phyloP scores from a whole-genome alignment of 2,113 vertebrate genomes.

The Nothocercus julius region DNA sequence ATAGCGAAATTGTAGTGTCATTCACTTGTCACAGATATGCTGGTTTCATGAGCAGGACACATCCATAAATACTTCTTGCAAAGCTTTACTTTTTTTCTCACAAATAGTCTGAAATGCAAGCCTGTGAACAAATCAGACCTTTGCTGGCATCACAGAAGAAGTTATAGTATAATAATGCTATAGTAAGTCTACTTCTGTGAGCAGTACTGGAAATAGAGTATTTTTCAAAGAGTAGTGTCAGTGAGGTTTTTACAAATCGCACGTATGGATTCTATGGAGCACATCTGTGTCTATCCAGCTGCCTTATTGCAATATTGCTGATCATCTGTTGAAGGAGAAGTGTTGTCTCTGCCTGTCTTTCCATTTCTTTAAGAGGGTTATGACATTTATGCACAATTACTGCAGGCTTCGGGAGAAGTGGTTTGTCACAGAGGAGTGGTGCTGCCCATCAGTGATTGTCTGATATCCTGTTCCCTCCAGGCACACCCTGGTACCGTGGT shows the following conservation, averaged over 20 bases:
- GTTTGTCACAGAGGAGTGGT: background rate
- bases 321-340: background rate
- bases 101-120: background rate
- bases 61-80: background rate
- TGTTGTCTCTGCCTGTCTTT: background rate
- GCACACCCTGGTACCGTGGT: fast-evolving
- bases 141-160: background rate
- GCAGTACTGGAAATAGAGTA: background rate
- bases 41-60: background rate
- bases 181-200: background rate
- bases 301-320: background rate
- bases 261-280: fast-evolving
- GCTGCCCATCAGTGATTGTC: background rate
- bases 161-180: background rate
- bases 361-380: background rate
- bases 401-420: no score
- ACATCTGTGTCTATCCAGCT: background rate
- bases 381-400: fast-evolving
- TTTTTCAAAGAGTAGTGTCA: background rate
- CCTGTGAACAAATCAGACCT: background rate
- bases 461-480: fast-evolving
- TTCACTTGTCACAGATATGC: background rate
- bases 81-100: background rate
- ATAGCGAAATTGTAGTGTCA: background rate
- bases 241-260: background rate